A percentile compares a stretch with the other conserved stretches of the same genome.
phyloP scores from a whole-genome alignment of 2,797 vertebrate genomes.

The Clarias fuscus region DNA sequence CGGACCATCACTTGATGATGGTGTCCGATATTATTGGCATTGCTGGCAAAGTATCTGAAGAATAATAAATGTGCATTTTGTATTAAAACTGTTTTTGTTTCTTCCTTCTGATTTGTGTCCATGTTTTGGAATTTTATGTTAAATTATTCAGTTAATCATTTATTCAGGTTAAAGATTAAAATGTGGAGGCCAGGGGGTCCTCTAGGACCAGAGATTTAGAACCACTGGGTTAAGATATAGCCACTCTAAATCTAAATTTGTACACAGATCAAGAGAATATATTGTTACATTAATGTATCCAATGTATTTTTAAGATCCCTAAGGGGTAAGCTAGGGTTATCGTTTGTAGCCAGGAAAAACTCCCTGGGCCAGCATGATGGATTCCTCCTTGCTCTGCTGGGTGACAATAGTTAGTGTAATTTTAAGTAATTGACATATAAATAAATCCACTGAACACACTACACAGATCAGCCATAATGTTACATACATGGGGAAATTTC shows the following conservation, averaged over 20 bases:
- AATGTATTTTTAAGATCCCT: background rate
- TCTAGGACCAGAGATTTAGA: too few relatives aligned
- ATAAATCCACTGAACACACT: background rate
- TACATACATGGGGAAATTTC: too few relatives aligned
- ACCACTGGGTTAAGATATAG: background rate
- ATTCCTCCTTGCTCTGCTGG: background rate
- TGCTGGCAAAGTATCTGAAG: conserved; percentile 69
- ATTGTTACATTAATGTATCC: too few relatives aligned
- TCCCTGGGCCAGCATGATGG: background rate
- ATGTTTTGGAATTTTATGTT: background rate
- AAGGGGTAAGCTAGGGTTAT: background rate
- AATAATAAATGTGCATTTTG: conserved; percentile 67
- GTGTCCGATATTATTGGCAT: conserved; percentile 69
- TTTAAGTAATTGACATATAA: background rate
- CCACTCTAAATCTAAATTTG: background rate
- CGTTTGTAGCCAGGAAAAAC: background rate
- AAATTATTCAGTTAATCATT: too few relatives aligned
- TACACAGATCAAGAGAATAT: background rate
- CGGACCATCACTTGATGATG: conserved; percentile 63
- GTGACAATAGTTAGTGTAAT: background rate
- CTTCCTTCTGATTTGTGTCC: background rate
- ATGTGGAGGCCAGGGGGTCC: too few relatives aligned
- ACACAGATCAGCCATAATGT: background rate
- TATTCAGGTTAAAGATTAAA: background rate
- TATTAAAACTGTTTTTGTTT: conserved; percentile 57